Evolutionary conservation across 2,888 invertebrate genomes (phyloP), one percentile per base, ranked within the genome.

Genomic region (Lasioglossum lativentre): DNA sequence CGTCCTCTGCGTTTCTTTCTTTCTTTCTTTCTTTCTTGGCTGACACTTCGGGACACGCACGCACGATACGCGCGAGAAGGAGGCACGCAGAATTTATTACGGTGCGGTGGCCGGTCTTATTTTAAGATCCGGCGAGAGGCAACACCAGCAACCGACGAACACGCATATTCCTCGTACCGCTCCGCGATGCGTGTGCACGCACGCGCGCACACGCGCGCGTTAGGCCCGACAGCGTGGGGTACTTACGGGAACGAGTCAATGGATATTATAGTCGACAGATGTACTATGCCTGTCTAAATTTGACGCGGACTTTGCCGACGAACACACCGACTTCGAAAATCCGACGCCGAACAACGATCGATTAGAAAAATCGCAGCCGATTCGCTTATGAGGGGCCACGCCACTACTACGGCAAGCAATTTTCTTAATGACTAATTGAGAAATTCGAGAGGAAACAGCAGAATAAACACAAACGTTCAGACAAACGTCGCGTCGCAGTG

Each of bases 31-130:
- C 82, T 66, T 75, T 72, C 71, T 66, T 72, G 74, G 63, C 75
- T 80, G 83, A 84, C 90, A 89, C 90, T 88, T 86, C 76, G 79
- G 80, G 74, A 88, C 77, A 78, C 82, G 80, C 77, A 77, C 86
- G 81, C 83, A 52, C 86, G 79, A 82, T 76, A 80, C 75, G 80
- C 77, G 85, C 78, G 76, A 86, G 76, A 83, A 89, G 86, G 80
- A 80, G 83, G 83, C 83, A 90, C 82, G 83, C 84, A 86, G 88
- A 91, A 91, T 91, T 91, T 91, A 91, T 91, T 91, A 91, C 89
- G 90, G 91, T 89, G 90, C 91, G 91, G 91, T 92, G 89, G 92
- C 90, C 92, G 91, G 87, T 91, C 91, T 92, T 92, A 92, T 92
- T 92, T 92, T 92, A 90, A 92, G 92, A 87, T 86, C 68, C 68